Evolutionary conservation across 1,140 invertebrate species (phyloP).

Genomic region (Octopus bimaculoides): DNA sequence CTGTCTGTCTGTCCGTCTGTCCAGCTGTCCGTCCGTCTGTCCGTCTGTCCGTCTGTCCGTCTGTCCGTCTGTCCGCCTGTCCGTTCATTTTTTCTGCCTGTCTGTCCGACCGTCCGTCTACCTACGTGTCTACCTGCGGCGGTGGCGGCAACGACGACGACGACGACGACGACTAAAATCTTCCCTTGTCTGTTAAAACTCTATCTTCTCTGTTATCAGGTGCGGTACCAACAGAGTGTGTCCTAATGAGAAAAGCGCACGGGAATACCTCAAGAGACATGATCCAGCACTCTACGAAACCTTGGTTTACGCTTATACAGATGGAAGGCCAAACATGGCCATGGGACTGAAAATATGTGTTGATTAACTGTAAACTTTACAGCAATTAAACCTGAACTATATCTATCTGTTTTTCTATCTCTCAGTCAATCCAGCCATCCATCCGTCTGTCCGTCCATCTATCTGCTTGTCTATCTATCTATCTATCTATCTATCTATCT

Average conservation of each 20-base stretch:
- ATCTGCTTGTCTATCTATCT: no score
- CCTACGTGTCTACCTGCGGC: not conserved
- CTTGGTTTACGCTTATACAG: not conserved
- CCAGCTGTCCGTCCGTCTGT: no score
- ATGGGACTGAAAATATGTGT: not conserved
- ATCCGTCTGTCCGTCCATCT: no score
- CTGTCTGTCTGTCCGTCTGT: not conserved
- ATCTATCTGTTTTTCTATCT: not conserved
- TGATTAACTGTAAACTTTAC: not conserved
- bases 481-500: no score
- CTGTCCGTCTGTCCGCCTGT: not conserved
- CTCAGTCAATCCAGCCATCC: not conserved
- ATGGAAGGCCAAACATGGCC: not conserved
- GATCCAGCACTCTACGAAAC: not conserved
- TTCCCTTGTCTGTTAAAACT: not conserved
- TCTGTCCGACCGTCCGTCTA: not conserved
- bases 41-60: not conserved
- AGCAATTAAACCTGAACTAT: not conserved
- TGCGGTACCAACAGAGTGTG: slow-evolving; percentile 1
- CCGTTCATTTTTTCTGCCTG: not conserved
- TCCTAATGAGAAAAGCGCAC: not conserved
- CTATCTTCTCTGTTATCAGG: not conserved
- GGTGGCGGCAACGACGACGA: not conserved
- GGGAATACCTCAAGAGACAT: not conserved
- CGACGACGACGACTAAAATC: not conserved